These are phyloP conservation scores for Sarcophaga rosellei DNA, from an alignment of 2,888 invertebrate genomes.

Conservation along the genomic window DNA sequence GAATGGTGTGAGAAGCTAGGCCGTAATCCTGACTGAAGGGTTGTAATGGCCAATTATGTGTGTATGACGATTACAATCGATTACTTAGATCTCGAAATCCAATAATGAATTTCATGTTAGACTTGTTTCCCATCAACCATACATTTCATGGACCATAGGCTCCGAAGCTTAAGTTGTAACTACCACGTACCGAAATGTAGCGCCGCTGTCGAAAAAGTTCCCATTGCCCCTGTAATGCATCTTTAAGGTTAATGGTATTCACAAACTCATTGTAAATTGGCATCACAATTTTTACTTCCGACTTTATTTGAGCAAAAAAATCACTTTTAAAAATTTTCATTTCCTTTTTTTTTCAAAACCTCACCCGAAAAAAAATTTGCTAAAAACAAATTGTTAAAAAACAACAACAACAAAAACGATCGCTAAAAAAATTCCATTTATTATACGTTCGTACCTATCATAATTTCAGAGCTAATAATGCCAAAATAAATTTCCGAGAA, in stretches of 20 bases:
- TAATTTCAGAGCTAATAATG: constrained; percentile 87
- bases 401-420: constrained; percentile 42
- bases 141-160: too few species aligned
- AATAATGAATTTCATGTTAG: too few species aligned
- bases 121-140: too few species aligned
- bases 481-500: constrained; percentile 94
- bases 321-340: constrained; percentile 12
- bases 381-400: constrained; percentile 22
- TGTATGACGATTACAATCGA: too few species aligned
- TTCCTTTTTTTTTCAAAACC: constrained; percentile 10
- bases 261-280: neutral
- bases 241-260: constrained; percentile 25
- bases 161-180: too few species aligned
- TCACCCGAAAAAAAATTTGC: constrained; percentile 29
- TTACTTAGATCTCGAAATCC: too few species aligned
- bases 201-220: too few species aligned
- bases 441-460: constrained; percentile 80
- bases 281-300: neutral
- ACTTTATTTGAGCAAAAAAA: neutral
- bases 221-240: neutral
- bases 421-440: constrained; percentile 43
- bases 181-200: too few species aligned
- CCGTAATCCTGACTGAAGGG: too few species aligned
- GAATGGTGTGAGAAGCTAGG: too few species aligned
- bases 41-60: too few species aligned